Percentiles rank a stretch among this genome's conserved stretches.
These are phyloP conservation scores for Ectropis crepuscularia DNA, from an alignment of 2,888 invertebrate species.

Conservation along the genomic window DNA sequence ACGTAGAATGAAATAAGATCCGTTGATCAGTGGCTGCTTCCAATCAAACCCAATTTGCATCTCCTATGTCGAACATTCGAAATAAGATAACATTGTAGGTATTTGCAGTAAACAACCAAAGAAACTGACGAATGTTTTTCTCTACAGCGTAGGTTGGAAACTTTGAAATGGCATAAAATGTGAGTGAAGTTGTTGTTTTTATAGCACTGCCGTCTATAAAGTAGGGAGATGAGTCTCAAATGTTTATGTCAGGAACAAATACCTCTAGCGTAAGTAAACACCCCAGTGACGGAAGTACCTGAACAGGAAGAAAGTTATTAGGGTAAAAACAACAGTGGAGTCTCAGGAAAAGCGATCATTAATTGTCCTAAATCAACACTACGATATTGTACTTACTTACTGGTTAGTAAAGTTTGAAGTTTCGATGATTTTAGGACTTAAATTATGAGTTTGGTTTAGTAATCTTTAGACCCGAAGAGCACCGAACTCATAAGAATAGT, in stretches of 20 bases:
- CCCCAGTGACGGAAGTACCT: conserved; percentile 4
- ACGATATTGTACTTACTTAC: not conserved
- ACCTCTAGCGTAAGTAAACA: conserved; percentile 13
- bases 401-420: not conserved
- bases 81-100: no score
- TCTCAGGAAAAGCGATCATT: conserved; percentile 16
- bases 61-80: no score
- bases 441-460: no score
- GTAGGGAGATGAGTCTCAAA: conserved; percentile 9
- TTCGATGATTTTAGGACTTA: not conserved
- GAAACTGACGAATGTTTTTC: not conserved
- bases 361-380: conserved; percentile 27
- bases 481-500: no score
- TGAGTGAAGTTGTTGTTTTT: not conserved
- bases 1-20: no score
- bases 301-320: conserved; percentile 14
- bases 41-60: no score
- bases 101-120: not conserved
- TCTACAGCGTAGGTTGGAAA: not conserved
- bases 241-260: conserved; percentile 19
- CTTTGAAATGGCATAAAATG: conserved; percentile 9
- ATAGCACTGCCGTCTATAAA: conserved; percentile 6
- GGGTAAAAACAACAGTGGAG: conserved; percentile 18
- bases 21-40: no score
- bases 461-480: no score